Evolutionary conservation across 1,140 invertebrate species (phyloP).

Genomic region (Thrips palmi): DNA sequence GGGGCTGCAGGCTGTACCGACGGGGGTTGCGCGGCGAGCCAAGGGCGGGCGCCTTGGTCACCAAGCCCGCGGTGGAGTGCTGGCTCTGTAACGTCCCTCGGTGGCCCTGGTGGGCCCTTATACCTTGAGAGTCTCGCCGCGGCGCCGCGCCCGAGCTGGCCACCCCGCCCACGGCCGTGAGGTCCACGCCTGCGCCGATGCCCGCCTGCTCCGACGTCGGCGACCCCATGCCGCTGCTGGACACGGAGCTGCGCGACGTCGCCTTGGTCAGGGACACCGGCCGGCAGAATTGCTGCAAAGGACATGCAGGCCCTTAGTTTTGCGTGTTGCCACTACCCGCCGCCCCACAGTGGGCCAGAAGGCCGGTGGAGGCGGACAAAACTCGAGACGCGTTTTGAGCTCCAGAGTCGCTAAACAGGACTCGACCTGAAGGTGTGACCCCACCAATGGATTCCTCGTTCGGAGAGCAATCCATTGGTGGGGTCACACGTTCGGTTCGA

Average conservation of each 20-base stretch:
- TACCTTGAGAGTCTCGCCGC: slow-evolving; percentile 23
- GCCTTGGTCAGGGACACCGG: slow-evolving; percentile 23
- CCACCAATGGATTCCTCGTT: too few relatives aligned
- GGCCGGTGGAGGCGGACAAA: too few relatives aligned
- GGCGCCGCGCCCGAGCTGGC: slow-evolving; percentile 15
- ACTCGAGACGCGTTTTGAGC: too few relatives aligned
- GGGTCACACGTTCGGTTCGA: too few relatives aligned
- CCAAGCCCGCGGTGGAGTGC: background rate
- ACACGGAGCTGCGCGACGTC: slow-evolving; percentile 26
- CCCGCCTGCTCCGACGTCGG: slow-evolving; percentile 3
- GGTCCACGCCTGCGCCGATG: background rate
- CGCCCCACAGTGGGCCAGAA: too few relatives aligned
- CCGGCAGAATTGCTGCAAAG: slow-evolving; percentile 16
- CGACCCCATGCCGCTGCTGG: slow-evolving; percentile 19
- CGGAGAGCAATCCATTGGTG: too few relatives aligned
- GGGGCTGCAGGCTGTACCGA: slow-evolving; percentile 14
- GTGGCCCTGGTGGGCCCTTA: background rate
- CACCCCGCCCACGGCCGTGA: too few relatives aligned
- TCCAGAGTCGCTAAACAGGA: too few relatives aligned
- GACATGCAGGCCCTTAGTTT: too few relatives aligned
- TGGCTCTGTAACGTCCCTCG: background rate
- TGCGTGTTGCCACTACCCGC: too few relatives aligned
- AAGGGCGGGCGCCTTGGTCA: background rate
- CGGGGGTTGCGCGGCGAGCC: too few relatives aligned
- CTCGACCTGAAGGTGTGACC: too few relatives aligned